Evolutionary conservation across 2,888 invertebrate genomes (phyloP), one percentile per base, ranked within the genome.

Genomic region (Heterodera filipjevi): DNA sequence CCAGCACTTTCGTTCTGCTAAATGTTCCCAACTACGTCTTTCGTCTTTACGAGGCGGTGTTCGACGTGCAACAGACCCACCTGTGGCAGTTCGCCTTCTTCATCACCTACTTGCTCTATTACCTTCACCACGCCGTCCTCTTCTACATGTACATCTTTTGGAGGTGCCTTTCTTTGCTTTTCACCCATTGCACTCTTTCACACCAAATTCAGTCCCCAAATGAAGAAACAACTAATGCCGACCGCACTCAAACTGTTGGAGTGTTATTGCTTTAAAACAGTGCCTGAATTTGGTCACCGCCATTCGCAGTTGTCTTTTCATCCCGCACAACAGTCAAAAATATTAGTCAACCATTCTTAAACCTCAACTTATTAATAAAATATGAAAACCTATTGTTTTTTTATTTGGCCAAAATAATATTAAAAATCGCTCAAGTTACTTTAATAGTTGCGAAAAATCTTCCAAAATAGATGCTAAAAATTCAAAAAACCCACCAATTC

Each of bases 191-290:
- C n/a, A n/a, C n/a, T n/a, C n/a, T n/a, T n/a, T n/a, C n/a, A n/a
- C n/a, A 70, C 73, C 30, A 44, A 35, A 81, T 86, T 77, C 82
- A 86, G 86, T 72, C 88, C 88, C 6, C 88, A 88, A 84, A 87
- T 88, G 88, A 88, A 88, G 79, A 88, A 88, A 74, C 87, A 87
- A 73, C 80, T 88, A 76, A 84, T 84, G 79, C 88, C 88, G 39
- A 88, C 88, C 12, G 88, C 88, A 3, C 82, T 87, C 74, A 84
- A 86, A 22, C 83, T 88, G 39, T 81, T 88, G 30, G 88, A 88
- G 71, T 88, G 88, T 78, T 88, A 88, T 76, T 88, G 88, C 77
- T 84, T 87, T 77, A 88, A 88, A 80, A 85, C 84, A 3, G 87
- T 88, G n/a, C 88, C 88, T 16, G 88, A 88, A 66, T 88, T 88